Evolutionary conservation across 92 coral and sea anemone species (phyloP), one percentile per base, ranked within the genome.

Genomic region (Parazoanthus atlanticus): DNA sequence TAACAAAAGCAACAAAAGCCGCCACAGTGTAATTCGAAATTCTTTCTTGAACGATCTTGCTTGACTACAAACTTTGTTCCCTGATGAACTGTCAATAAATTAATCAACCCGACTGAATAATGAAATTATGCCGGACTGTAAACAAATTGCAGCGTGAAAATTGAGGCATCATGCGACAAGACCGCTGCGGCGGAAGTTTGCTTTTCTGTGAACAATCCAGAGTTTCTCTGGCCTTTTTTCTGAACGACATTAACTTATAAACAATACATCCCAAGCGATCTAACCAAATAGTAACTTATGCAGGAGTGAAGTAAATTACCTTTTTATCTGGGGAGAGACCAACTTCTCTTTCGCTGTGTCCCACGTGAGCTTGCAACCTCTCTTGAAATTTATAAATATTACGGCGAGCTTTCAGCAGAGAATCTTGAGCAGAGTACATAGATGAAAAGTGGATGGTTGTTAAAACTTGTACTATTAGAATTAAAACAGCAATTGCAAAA

Each of bases 361-460:
- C 90, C 96, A 93, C 97, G 97, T 95, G 94, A 74, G 96, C 80
- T 33, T 77, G 89, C 26, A 85, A 41, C 82, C 86, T 90, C 17
- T 88, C 66, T 56, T 81, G 88, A 52, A 89, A 64, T 54, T 88
- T 82, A 26, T 91, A 90, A 21, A 94, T 92, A 74, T 93, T 89
- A 29, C 81, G 92, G 33, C 88, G 87, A 66, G 92, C 92, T 85
- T 80, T 82, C 5, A 90, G 84, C 3, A 90, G 89, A 76, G 92
- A 95, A 16, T 95, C 95, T 38, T 95, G 98, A 5, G 94, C 89
- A 90, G 95, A 92, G 89, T 96, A 89, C 89, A 70, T 95, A 29
- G 99, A 97, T 36, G 99, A 97, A 84, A 97, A 97, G 88, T 95
- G 95, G 26, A 97, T 86, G 19, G 97, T 92, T 65, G 98, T 91